Conservation (phyloP, 2,888 invertebrate species). For the Mythimna loreyi region DNA sequence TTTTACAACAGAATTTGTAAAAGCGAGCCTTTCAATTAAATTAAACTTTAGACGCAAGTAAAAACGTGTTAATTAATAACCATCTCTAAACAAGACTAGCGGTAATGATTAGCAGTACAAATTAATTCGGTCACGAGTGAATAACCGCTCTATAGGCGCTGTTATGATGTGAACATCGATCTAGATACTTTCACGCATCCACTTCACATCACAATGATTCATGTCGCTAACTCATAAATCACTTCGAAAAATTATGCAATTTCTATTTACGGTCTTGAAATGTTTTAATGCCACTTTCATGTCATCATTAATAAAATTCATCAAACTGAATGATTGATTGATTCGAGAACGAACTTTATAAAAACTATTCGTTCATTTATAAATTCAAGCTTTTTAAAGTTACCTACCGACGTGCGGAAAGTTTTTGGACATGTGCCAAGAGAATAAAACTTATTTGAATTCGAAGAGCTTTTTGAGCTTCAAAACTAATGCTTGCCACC, state of each 20-base stretch:
- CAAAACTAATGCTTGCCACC: neutral
- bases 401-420: constrained; percentile 7
- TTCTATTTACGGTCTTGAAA: constrained; percentile 8
- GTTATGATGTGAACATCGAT: constrained; percentile 63
- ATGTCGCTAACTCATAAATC: constrained; percentile 11
- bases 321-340: neutral
- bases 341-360: constrained; percentile 4
- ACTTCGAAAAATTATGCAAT: constrained; percentile 14
- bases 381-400: neutral
- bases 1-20: constrained; percentile 1
- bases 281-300: neutral
- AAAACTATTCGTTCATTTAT: neutral
- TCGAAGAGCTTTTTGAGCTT: constrained; percentile 1
- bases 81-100: constrained; percentile 15
- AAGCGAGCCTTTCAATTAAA: neutral
- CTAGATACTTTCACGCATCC: constrained; percentile 61
- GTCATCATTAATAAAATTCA: neutral
- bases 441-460: constrained; percentile 29
- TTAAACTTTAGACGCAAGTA: neutral
- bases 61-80: constrained; percentile 4
- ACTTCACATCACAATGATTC: constrained; percentile 33
- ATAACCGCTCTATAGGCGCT: constrained; percentile 68
- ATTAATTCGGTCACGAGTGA: constrained; percentile 71
- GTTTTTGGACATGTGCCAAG: constrained; percentile 32
- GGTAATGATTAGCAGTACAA: constrained; percentile 56